A percentile compares a stretch with the other conserved stretches of the same genome.
Conservation (phyloP, 2,797 vertebrate genomes). For the Stomatorhinus walkeri region DNA sequence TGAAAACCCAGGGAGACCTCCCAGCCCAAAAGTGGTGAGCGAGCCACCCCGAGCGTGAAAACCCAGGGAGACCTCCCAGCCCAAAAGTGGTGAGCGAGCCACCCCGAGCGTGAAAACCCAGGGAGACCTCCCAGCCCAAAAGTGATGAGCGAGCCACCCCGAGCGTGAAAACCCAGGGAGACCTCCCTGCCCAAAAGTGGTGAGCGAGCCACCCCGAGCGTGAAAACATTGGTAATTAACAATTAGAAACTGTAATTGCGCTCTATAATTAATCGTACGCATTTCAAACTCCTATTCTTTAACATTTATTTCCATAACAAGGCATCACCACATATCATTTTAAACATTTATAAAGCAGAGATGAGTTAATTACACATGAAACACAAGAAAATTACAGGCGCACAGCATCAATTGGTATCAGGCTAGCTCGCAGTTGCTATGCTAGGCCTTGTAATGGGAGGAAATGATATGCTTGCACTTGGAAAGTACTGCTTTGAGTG, state of each 20-base stretch:
- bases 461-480: neutral
- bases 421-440: neutral
- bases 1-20: neutral
- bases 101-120: neutral
- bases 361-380: constrained; percentile 14
- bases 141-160: neutral
- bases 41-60: neutral
- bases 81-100: neutral
- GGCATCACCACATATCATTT: neutral
- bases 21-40: neutral
- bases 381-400: constrained; percentile 8
- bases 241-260: constrained; percentile 2
- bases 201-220: neutral
- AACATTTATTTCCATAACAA: constrained; percentile 3
- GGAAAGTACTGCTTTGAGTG: neutral
- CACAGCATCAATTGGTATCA: constrained; percentile 6
- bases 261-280: constrained; percentile 4
- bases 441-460: constrained; percentile 2
- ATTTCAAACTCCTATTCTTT: neutral
- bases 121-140: neutral
- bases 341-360: constrained; percentile 2
- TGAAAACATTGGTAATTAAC: constrained; percentile 9
- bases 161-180: neutral
- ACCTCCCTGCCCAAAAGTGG: neutral
- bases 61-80: neutral